Evolutionary conservation across 2,888 invertebrate species (phyloP), one percentile per base, ranked within the genome.

Genomic region (Neocrepidodera transversa): DNA sequence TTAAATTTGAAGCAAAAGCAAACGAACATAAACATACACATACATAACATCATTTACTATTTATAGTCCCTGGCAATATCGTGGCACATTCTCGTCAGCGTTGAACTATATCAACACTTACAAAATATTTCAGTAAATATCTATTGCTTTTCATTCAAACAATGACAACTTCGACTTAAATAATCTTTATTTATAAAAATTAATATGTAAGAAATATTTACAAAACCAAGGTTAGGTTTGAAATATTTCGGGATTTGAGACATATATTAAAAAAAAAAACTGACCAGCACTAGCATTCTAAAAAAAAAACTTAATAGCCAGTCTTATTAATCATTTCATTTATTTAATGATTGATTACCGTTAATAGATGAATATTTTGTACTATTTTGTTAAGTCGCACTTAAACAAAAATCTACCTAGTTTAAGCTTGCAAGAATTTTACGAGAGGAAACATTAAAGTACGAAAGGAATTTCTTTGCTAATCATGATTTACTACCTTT

Each of bases 11-110:
- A 49, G 48, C 51, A 49, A 49, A 28, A 51, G 52, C 62, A 53
- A 51, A 54, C 58, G 64, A 40, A 47, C 52, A 64, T 63, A 68
- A 66, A 65, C 67, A 69, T 40, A 47, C 54, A 64, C 63, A 68
- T 66, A 64, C 67, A 69, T 67, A 68, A 68, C 68, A 71, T 70
- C 68, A 71, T 55, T 68, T 36, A 57, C 70, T 71, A 71, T 71
- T 68, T 64, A 66, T 66, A 70, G 66, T 58, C 62, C 64, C 63
- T 69, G 67, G 70, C 68, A 61, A 60, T 58, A 35, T 47, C 55
- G 23, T 47, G 38, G 48, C 48, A 55, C 36, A 55, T 55, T 55
- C 47, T 38, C 36, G 18, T 30, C 35, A 55, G 18, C 55, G 48
- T 45, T n/a, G n/a, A n/a, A 55, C 55, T n/a, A n/a, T n/a, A n/a